phyloP scores from a whole-genome alignment of 2,888 invertebrate species.

The Hymenopus coronatus region DNA sequence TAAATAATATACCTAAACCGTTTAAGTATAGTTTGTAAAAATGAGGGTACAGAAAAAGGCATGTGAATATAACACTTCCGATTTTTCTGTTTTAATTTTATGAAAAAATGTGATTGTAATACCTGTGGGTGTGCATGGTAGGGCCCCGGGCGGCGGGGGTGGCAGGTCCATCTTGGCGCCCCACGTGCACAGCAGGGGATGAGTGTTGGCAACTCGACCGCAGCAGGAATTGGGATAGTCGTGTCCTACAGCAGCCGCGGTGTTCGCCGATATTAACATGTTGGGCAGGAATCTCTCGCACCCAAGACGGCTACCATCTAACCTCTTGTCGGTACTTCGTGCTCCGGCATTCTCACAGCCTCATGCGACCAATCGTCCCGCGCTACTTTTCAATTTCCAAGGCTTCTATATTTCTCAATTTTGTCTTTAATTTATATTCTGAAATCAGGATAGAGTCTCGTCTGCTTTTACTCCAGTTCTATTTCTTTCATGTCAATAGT shows the following conservation, averaged over 20 bases:
- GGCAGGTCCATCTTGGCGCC: constrained; percentile 53
- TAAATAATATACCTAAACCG: too few relatives aligned
- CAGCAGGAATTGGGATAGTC: neutral
- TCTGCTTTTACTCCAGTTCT: too few relatives aligned
- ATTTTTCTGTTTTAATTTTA: too few relatives aligned
- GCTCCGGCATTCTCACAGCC: neutral
- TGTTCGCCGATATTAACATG: neutral
- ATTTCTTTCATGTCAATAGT: too few relatives aligned
- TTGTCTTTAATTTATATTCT: too few relatives aligned
- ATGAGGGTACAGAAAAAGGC: too few relatives aligned
- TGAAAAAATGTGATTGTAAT: constrained; percentile 33
- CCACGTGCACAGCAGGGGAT: constrained; percentile 36
- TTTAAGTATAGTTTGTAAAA: too few relatives aligned
- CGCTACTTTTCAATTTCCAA: too few relatives aligned
- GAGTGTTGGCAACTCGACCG: neutral
- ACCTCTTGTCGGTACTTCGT: neutral
- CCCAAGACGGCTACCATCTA: neutral
- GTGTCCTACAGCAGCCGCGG: neutral
- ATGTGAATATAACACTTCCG: too few relatives aligned
- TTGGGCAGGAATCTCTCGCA: neutral
- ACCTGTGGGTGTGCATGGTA: constrained; percentile 61
- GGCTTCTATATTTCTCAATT: too few relatives aligned
- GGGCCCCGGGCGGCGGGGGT: constrained; percentile 48
- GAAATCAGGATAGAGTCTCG: too few relatives aligned
- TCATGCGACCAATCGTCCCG: too few relatives aligned